Conservation (phyloP, 2,888 invertebrate species). For the Dicranocentrus wangi region DNA sequence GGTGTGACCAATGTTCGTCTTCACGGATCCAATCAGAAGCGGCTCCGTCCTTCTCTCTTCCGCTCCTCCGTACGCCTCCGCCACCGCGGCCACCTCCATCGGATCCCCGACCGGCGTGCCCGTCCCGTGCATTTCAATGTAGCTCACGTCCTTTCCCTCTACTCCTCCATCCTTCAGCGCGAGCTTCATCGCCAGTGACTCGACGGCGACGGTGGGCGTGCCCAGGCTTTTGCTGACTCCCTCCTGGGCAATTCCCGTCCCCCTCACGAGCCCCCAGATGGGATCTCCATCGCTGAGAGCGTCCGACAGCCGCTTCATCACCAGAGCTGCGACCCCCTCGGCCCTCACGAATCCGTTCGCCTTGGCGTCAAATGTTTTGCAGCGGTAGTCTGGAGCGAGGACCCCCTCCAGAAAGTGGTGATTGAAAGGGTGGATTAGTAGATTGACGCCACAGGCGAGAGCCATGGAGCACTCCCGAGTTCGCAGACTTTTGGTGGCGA, state of each 20-base stretch:
- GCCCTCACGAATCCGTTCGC: slow-evolving; percentile 75
- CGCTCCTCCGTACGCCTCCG: slow-evolving; percentile 30
- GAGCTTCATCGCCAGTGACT: slow-evolving; percentile 39
- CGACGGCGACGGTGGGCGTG: slow-evolving; percentile 47
- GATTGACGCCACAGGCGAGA: slow-evolving; percentile 60
- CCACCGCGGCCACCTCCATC: slow-evolving; percentile 47
- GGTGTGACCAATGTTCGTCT: too few relatives aligned
- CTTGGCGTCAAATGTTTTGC: slow-evolving; percentile 73
- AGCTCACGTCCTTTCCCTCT: slow-evolving; percentile 32
- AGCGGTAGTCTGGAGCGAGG: slow-evolving; percentile 66
- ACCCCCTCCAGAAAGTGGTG: neutral
- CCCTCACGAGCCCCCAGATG: slow-evolving; percentile 72
- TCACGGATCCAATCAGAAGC: slow-evolving; percentile 40
- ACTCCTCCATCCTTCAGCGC: slow-evolving; percentile 55
- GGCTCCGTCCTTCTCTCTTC: neutral
- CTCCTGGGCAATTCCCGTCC: slow-evolving; percentile 74
- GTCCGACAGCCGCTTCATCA: slow-evolving; percentile 73
- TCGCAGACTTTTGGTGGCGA: slow-evolving; percentile 38
- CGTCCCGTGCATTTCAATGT: too few relatives aligned
- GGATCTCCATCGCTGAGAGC: slow-evolving; percentile 64
- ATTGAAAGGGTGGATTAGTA: slow-evolving; percentile 43
- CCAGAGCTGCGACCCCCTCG: slow-evolving; percentile 73
- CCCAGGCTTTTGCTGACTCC: slow-evolving; percentile 74
- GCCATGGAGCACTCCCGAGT: slow-evolving; percentile 46
- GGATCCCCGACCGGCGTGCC: slow-evolving; percentile 49